These are phyloP conservation scores for Folsomia manolachei DNA, from an alignment of 2,888 invertebrate species.

Conservation along the genomic window DNA sequence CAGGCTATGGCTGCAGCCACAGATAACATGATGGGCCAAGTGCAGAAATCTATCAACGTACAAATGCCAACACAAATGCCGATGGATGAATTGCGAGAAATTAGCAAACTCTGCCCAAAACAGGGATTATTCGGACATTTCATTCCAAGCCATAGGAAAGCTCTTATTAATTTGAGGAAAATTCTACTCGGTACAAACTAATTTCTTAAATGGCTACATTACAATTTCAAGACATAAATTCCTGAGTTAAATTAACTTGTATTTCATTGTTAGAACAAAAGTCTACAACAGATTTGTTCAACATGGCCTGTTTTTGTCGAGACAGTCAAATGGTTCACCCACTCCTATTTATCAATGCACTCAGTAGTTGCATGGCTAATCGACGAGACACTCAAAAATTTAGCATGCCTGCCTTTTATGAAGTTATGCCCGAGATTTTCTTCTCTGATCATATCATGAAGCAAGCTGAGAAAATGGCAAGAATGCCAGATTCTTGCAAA, in stretches of 20 bases:
- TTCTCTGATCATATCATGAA: slow-evolving; percentile 44
- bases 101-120: slow-evolving; percentile 32
- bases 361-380: slow-evolving; percentile 72
- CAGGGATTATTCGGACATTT: slow-evolving; percentile 40
- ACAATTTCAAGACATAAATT: background rate
- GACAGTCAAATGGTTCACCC: slow-evolving; percentile 38
- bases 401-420: slow-evolving; percentile 69
- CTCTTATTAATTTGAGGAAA: slow-evolving; percentile 24
- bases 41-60: background rate
- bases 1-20: background rate
- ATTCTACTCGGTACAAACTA: slow-evolving; percentile 44
- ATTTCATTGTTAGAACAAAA: slow-evolving; percentile 21
- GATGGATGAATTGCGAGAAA: slow-evolving; percentile 1
- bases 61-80: slow-evolving; percentile 28
- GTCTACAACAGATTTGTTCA: slow-evolving; percentile 25
- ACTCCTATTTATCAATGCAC: slow-evolving; percentile 68
- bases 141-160: slow-evolving; percentile 37
- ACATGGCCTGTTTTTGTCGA: slow-evolving; percentile 36
- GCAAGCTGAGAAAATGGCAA: slow-evolving; percentile 32
- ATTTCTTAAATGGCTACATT: background rate
- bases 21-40: slow-evolving; percentile 5
- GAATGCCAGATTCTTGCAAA: slow-evolving; percentile 20
- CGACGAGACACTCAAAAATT: slow-evolving; percentile 69
- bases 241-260: no score
- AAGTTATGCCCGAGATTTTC: slow-evolving; percentile 79